Conservation (phyloP, 2,113 vertebrate species). For the Thunnus thynnus region DNA sequence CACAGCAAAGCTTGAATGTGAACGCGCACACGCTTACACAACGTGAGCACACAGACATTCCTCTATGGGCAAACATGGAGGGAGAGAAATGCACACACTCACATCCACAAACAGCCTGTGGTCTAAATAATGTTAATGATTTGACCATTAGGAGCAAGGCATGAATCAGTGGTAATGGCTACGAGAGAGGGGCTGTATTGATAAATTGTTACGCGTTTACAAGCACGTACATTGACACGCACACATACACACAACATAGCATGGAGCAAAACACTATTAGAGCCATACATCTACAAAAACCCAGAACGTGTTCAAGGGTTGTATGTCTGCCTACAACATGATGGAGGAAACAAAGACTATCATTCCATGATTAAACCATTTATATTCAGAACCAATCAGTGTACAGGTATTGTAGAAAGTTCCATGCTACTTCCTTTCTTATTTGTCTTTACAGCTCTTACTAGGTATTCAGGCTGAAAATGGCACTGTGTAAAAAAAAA, state of each 20-base stretch:
- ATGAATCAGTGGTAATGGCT: conserved; percentile 76
- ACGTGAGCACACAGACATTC: conserved; percentile 24
- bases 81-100: conserved; percentile 31
- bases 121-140: conserved; percentile 79
- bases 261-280: conserved; percentile 11
- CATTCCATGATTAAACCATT: neutral
- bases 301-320: conserved; percentile 8
- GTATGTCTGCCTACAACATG: neutral
- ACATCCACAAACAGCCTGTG: conserved; percentile 60
- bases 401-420: no score
- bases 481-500: no score
- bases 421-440: neutral
- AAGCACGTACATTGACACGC: conserved; percentile 30
- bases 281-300: conserved; percentile 1
- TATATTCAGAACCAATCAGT: neutral
- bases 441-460: neutral
- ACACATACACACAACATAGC: conserved; percentile 5
- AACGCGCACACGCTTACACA: neutral
- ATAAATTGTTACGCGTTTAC: conserved; percentile 48
- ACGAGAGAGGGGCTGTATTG: conserved; percentile 47
- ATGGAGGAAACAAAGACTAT: neutral
- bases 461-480: no score
- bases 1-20: neutral
- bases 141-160: conserved; percentile 69
- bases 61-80: conserved; percentile 44